phyloP scores from a whole-genome alignment of 2,797 vertebrate species.

The Smutsia gigantea region DNA sequence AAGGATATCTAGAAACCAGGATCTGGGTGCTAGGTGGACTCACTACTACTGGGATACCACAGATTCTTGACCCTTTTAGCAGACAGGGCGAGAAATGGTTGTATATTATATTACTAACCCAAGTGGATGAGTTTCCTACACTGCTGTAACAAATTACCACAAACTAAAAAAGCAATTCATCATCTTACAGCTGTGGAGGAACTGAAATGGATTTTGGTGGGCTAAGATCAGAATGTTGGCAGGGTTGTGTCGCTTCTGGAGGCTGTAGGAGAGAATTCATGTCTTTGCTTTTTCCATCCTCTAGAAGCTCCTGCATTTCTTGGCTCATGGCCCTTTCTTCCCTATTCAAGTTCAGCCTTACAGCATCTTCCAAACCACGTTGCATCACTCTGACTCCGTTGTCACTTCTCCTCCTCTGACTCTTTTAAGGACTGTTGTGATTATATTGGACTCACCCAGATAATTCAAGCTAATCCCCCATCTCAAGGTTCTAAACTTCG shows the following conservation, averaged over 20 bases:
- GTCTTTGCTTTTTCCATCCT: background rate
- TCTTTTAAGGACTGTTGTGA: background rate
- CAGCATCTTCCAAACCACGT: background rate
- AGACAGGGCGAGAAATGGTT: background rate
- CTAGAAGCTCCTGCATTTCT: background rate
- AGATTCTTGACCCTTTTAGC: background rate
- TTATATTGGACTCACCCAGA: background rate
- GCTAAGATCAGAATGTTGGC: background rate
- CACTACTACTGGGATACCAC: background rate
- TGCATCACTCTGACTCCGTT: background rate
- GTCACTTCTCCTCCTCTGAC: background rate
- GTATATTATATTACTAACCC: background rate
- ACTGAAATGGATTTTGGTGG: background rate
- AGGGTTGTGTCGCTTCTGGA: background rate
- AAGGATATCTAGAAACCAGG: background rate
- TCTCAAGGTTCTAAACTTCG: background rate
- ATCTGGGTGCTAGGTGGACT: background rate
- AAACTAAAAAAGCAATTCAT: background rate
- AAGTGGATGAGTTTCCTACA: background rate
- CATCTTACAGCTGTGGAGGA: background rate
- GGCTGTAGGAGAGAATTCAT: background rate
- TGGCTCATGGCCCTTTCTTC: background rate
- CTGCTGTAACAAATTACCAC: background rate
- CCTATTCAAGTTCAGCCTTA: background rate
- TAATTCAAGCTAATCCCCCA: background rate